Evolutionary conservation across 2,888 invertebrate genomes (phyloP).

Genomic region (Nephrocerus scutellatus): DNA sequence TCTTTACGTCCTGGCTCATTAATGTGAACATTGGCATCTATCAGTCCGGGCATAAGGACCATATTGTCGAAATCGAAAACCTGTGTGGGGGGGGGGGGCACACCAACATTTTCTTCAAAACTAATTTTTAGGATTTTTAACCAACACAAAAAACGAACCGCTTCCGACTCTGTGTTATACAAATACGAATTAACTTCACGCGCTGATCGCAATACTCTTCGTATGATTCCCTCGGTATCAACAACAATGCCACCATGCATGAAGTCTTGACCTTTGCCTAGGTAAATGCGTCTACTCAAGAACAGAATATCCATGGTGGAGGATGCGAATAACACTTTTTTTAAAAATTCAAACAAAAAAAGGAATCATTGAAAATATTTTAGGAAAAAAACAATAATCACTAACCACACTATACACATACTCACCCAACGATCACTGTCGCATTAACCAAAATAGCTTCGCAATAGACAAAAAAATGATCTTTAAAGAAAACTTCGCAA

Average conservation of each 20-base stretch:
- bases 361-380: no score
- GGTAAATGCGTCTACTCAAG: slow-evolving; percentile 49
- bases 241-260: slow-evolving; percentile 57
- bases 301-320: slow-evolving; percentile 48
- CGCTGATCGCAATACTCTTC: slow-evolving; percentile 49
- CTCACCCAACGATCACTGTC: no score
- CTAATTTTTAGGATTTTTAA: not conserved
- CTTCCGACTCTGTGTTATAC: slow-evolving; percentile 50
- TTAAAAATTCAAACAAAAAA: no score
- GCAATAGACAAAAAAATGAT: no score
- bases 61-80: slow-evolving; percentile 50
- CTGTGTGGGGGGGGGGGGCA: slow-evolving; percentile 23
- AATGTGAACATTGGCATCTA: slow-evolving; percentile 67
- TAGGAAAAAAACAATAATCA: no score
- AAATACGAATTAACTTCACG: slow-evolving; percentile 50
- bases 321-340: no score
- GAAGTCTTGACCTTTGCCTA: slow-evolving; percentile 47
- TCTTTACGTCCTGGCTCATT: slow-evolving; percentile 66
- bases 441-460: no score
- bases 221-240: slow-evolving; percentile 52
- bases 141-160: slow-evolving; percentile 43
- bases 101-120: not conserved
- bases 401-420: no score
- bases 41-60: slow-evolving; percentile 60
- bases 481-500: no score